phyloP scores from a whole-genome alignment of 2,113 vertebrate species.

The Hippocampus comes region DNA sequence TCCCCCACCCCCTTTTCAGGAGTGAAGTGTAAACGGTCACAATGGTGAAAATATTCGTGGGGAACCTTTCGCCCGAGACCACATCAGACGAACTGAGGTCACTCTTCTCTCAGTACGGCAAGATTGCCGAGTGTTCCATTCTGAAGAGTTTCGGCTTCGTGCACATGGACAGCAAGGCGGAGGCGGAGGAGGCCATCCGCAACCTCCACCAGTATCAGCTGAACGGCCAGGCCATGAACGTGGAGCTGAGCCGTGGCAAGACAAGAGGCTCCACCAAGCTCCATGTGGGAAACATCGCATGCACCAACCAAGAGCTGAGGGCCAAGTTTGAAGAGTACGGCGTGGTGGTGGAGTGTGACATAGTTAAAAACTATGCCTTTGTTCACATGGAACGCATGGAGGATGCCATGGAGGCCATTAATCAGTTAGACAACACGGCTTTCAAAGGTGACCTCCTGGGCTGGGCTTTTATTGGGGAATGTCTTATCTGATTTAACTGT shows the following conservation, averaged over 20 bases:
- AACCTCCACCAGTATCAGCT: constrained; percentile 93
- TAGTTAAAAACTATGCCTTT: constrained; percentile 96
- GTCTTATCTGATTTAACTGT: constrained; percentile 13
- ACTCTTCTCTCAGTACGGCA: constrained; percentile 92
- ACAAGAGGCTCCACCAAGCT: constrained; percentile 89
- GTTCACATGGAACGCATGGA: constrained; percentile 96
- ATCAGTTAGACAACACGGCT: constrained; percentile 87
- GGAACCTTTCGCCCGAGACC: constrained; percentile 89
- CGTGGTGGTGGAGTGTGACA: constrained; percentile 89
- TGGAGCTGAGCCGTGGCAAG: constrained; percentile 90
- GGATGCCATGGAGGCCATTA: constrained; percentile 92
- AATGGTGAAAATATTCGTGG: constrained; percentile 97
- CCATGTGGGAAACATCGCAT: constrained; percentile 89
- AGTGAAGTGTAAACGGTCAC: constrained; percentile 48
- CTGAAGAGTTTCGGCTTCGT: constrained; percentile 97
- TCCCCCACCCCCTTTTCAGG: neutral
- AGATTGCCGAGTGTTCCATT: constrained; percentile 91
- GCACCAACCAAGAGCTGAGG: constrained; percentile 89
- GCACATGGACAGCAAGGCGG: constrained; percentile 87
- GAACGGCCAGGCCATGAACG: constrained; percentile 90
- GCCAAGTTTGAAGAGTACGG: constrained; percentile 94
- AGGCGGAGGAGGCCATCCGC: constrained; percentile 88
- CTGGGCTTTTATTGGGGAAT: constrained; percentile 27
- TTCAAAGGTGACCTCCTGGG: constrained; percentile 85
- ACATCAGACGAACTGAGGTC: constrained; percentile 88